These are phyloP conservation scores for Clamator glandarius DNA, from an alignment of 2,797 vertebrate genomes.

Conservation along the genomic window DNA sequence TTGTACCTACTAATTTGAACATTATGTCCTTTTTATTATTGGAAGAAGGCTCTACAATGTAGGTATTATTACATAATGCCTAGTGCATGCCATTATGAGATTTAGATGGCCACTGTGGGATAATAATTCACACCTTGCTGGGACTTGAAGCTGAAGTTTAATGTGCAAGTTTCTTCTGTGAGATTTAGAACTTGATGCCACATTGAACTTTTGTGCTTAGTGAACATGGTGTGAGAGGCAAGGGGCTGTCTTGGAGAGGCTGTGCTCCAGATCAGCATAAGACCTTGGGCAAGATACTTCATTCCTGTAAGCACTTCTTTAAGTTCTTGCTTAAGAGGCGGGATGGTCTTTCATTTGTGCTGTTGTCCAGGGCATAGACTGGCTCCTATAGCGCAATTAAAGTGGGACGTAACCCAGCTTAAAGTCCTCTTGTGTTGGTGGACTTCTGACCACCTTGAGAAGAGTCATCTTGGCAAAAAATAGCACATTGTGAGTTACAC, in stretches of 20 bases:
- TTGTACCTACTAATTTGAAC: constrained; percentile 49
- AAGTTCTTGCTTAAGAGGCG: not conserved
- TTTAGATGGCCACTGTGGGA: constrained; percentile 47
- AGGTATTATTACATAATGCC: constrained; percentile 36
- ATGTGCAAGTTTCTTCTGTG: not conserved
- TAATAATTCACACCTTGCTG: constrained; percentile 50
- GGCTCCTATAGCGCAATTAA: not conserved
- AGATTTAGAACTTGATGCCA: not conserved
- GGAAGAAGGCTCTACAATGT: constrained; percentile 15
- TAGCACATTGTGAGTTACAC: rapidly evolving
- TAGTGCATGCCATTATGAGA: constrained; percentile 22
- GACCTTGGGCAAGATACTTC: not conserved
- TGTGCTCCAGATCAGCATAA: rapidly evolving
- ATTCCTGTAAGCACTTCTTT: rapidly evolving
- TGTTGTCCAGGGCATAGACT: not conserved
- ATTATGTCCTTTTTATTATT: constrained; percentile 56
- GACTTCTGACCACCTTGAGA: not conserved
- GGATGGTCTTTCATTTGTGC: not conserved
- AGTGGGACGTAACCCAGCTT: not conserved
- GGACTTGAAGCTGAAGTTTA: not conserved
- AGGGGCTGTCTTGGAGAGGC: not conserved
- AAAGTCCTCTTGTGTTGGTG: not conserved
- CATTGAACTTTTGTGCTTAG: not conserved
- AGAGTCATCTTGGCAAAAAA: not conserved
- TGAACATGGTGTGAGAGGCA: not conserved